phyloP scores from a whole-genome alignment of 2,888 invertebrate species.

The Cordilura impudica region DNA sequence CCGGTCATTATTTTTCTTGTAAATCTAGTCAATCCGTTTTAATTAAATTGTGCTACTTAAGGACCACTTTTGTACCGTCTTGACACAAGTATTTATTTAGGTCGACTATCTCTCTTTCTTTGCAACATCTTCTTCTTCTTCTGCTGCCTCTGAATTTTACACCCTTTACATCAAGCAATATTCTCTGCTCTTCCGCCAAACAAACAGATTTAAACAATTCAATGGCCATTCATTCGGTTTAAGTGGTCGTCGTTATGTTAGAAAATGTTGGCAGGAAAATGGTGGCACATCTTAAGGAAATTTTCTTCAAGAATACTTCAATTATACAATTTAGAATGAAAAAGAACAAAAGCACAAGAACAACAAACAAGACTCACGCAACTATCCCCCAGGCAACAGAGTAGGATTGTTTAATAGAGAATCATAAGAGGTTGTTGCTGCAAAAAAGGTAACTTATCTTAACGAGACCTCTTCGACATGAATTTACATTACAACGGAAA shows the following conservation, averaged over 20 bases:
- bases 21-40: conserved; percentile 59
- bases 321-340: conserved; percentile 52
- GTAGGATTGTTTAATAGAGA: conserved; percentile 22
- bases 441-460: conserved; percentile 5
- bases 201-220: conserved; percentile 62
- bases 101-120: conserved; percentile 22
- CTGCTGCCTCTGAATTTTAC: neutral
- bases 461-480: conserved; percentile 42
- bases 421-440: conserved; percentile 24
- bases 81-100: conserved; percentile 56
- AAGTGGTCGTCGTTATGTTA: conserved; percentile 47
- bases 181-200: conserved; percentile 34
- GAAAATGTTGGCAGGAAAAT: conserved; percentile 16
- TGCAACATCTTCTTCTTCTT: neutral
- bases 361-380: neutral
- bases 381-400: conserved; percentile 24
- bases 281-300: conserved; percentile 58
- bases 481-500: conserved; percentile 47
- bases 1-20: conserved; percentile 31
- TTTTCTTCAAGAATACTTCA: conserved; percentile 57
- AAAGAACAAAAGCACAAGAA: neutral
- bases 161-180: neutral
- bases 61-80: conserved; percentile 27
- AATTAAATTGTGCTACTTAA: conserved; percentile 64
- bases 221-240: conserved; percentile 55